Percentiles rank a stretch among this genome's conserved stretches.
Evolutionary conservation across 2,888 invertebrate species (phyloP).

Genomic region (Pecten maximus): DNA sequence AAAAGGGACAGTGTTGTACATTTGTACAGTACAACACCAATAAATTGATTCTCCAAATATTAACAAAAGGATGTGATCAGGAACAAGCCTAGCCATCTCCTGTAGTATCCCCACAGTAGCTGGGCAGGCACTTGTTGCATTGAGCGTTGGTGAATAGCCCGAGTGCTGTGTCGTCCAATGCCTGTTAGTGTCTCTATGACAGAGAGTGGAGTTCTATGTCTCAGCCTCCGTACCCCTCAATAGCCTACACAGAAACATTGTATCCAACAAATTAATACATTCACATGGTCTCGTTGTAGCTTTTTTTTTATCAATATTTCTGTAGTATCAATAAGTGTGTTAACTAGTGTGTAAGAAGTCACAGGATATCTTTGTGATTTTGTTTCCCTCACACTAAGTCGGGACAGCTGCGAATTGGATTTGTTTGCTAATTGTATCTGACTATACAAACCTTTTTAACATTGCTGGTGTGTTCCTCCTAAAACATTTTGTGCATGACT

Average conservation of each 20-base stretch:
- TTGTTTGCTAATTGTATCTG: background rate
- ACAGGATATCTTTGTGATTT: background rate
- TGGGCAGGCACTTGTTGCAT: background rate
- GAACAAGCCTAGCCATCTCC: background rate
- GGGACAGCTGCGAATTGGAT: background rate
- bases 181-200: background rate
- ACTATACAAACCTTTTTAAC: background rate
- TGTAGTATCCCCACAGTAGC: background rate
- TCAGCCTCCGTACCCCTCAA: constrained; percentile 18
- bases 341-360: constrained; percentile 19
- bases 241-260: background rate
- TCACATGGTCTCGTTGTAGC: background rate
- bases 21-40: background rate
- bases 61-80: constrained; percentile 24
- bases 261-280: constrained; percentile 25
- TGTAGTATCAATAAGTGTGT: background rate
- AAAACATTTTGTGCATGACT: background rate
- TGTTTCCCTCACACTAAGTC: background rate
- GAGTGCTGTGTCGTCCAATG: background rate
- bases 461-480: background rate
- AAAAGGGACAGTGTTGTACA: constrained; percentile 3
- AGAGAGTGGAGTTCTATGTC: background rate
- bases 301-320: constrained; percentile 24
- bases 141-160: background rate
- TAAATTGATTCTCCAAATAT: constrained; percentile 33